Evolutionary conservation across 1,140 invertebrate genomes (phyloP).

Genomic region (Trinorchestia longiramus): DNA sequence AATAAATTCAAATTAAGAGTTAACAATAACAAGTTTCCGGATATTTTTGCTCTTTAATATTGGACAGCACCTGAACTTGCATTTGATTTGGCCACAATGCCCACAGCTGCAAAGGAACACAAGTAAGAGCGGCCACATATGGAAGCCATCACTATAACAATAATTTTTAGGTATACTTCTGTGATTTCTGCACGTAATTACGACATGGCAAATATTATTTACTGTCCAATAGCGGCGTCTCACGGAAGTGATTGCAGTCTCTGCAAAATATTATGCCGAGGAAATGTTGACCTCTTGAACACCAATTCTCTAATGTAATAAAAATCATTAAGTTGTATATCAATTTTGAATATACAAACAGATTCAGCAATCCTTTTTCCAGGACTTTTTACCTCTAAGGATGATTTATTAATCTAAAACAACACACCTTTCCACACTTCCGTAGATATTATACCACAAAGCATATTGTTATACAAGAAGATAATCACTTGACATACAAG

Average conservation of each 20-base stretch:
- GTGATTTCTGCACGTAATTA: not conserved
- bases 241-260: not conserved
- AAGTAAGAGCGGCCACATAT: not conserved
- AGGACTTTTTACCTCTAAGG: not conserved
- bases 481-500: not conserved
- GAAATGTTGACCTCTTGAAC: not conserved
- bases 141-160: not conserved
- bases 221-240: not conserved
- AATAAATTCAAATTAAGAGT: not conserved
- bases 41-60: not conserved
- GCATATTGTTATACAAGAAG: not conserved
- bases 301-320: not conserved
- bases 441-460: not conserved
- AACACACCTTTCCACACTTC: not conserved
- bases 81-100: not conserved
- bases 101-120: not conserved
- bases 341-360: not conserved
- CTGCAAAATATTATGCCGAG: not conserved
- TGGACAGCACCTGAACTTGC: not conserved
- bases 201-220: not conserved
- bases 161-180: not conserved
- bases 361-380: not conserved
- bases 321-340: not conserved
- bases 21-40: not conserved
- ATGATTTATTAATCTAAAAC: not conserved